phyloP scores from a whole-genome alignment of 1,140 invertebrate genomes.

The Scaptomyza hsui region DNA sequence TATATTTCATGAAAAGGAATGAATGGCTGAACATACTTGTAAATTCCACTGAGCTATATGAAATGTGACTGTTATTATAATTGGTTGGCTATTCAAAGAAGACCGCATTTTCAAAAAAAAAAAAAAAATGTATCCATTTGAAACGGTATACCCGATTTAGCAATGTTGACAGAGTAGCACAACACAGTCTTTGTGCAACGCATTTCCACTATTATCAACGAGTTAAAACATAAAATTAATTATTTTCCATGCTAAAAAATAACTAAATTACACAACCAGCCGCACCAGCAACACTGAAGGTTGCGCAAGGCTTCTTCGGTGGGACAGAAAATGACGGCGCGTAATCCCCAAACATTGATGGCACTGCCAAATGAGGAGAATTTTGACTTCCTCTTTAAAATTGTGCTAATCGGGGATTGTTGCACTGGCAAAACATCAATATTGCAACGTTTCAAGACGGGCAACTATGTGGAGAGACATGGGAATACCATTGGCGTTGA shows the following conservation, averaged over 20 bases:
- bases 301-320: constrained; percentile 16
- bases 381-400: constrained; percentile 92
- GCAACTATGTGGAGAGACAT: constrained; percentile 96
- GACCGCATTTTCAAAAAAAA: not conserved
- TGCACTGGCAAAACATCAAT: constrained; percentile 93
- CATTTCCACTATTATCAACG: constrained; percentile 41
- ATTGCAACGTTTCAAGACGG: constrained; percentile 96
- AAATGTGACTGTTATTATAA: not conserved
- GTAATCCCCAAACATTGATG: constrained; percentile 85
- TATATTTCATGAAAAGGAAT: not conserved
- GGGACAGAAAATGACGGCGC: constrained; percentile 82
- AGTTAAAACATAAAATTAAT: constrained; percentile 39
- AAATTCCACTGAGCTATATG: not conserved
- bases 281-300: constrained; percentile 14
- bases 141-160: constrained; percentile 1
- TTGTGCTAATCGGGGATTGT: constrained; percentile 91
- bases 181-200: constrained; percentile 54
- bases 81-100: not conserved
- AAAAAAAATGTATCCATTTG: not conserved
- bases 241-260: constrained; percentile 42
- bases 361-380: constrained; percentile 86
- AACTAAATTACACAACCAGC: constrained; percentile 36
- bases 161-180: constrained; percentile 28
- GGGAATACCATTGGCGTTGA: constrained; percentile 98
- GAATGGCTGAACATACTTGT: not conserved